A percentile compares a stretch with the other conserved stretches of the same genome.
Conservation (phyloP, 1,140 invertebrate species). For the Drosophila takahashii region DNA sequence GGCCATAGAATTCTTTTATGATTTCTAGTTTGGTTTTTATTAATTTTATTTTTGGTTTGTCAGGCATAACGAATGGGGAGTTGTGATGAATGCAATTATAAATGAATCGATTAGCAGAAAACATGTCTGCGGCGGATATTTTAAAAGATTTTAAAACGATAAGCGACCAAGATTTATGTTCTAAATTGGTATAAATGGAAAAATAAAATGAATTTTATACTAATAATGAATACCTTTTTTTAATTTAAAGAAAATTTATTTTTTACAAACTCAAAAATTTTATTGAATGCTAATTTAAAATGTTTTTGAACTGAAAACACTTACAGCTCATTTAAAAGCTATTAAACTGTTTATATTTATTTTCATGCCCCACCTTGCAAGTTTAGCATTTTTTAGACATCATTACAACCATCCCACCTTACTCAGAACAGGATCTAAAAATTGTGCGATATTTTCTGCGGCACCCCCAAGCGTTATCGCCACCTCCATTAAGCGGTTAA, state of each 20-base stretch:
- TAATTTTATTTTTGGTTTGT: conserved; percentile 14
- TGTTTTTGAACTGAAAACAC: too few species aligned
- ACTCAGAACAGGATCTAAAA: conserved; percentile 41
- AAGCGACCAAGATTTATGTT: conserved; percentile 6
- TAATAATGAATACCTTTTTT: too few species aligned
- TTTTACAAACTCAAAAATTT: too few species aligned
- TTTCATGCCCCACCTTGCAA: neutral
- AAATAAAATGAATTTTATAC: neutral
- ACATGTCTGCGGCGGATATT: conserved; percentile 7
- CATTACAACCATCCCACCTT: conserved; percentile 14
- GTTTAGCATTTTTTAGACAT: conserved; percentile 16
- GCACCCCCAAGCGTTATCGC: conserved; percentile 33
- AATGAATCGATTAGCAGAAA: conserved; percentile 44
- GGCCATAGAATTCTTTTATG: conserved; percentile 37
- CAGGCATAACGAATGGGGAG: conserved; percentile 37
- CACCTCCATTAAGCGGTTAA: conserved; percentile 37
- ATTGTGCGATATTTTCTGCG: conserved; percentile 14
- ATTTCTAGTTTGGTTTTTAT: conserved; percentile 7
- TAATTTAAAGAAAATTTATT: too few species aligned
- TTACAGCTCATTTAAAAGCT: conserved; percentile 10
- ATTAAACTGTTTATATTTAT: conserved; percentile 6
- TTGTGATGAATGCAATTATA: conserved; percentile 56
- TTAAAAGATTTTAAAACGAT: conserved; percentile 6
- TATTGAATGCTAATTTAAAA: neutral
- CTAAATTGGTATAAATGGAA: neutral